Evolutionary conservation across 23 tunicate genomes (phyloP), one percentile per base, ranked within the genome.

Genomic region (Diplosoma virens): DNA sequence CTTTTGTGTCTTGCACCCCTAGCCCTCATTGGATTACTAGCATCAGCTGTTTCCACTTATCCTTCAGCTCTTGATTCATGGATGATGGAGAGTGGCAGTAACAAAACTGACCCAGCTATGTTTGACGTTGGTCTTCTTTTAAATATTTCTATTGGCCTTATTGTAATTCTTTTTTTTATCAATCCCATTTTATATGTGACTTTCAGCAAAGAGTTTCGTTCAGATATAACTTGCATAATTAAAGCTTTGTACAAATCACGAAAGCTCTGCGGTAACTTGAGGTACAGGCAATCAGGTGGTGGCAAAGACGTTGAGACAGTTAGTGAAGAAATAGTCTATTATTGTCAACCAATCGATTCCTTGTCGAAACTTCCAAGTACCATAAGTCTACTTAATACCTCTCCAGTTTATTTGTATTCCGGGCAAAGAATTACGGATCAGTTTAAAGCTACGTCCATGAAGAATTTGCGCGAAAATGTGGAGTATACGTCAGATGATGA

Each of bases 121-220:
- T 32, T 89, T 6, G 81, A 89, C 76, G 86, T 89, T 37, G 79
- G 65, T 22, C 77, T 86, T 25, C n/a, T 89, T 26, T 71, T 89
- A 2, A 50, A 75, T 23, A 37, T 82, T 36, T 84, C 68, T 23
- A 61, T 89, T 84, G 77, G 82, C 20, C 61, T 82, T 3, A 82
- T 89, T 1, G 80, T 80, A 9, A 70, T 89, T 14, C 70, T 84
- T 7, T 65, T 86, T 33, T 16, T 82, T 5, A 45, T 89, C 33
- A 82, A 89, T 46, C 96, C 96, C 0, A 31, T 89, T 5, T 50
- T 89, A 3, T 89, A 81, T 69, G 37, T 89, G 21, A 56, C 59
- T 22, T 89, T 89, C 84, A 82, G 74, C 59, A 68, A 77, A 29
- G 25, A 61, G 26, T 78, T 82, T 53, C 80, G 88, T 1, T 22